These are phyloP conservation scores for Amphilophus citrinellus DNA, from an alignment of 2,113 vertebrate genomes.

Conservation along the genomic window DNA sequence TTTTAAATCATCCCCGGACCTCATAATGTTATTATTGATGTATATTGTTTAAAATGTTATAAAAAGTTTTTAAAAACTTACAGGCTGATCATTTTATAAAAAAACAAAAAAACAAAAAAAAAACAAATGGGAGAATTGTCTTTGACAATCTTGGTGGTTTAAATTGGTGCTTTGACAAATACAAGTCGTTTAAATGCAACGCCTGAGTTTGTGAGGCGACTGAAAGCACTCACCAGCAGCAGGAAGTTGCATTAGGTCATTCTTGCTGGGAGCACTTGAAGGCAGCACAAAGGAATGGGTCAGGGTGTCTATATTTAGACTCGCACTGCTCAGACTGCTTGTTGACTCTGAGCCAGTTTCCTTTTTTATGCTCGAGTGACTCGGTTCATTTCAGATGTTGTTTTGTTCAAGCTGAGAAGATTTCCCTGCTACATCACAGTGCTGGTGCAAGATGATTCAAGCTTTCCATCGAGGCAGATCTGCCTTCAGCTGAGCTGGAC, in stretches of 20 bases:
- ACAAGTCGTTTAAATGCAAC: neutral
- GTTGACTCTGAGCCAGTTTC: conserved; percentile 13
- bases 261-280: conserved; percentile 48
- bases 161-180: neutral
- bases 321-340: neutral
- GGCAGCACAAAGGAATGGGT: conserved; percentile 31
- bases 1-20: no score
- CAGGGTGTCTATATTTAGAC: conserved; percentile 60
- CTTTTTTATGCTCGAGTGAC: neutral
- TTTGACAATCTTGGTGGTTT: neutral
- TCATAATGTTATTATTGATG: no score
- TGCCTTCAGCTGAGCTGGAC: neutral
- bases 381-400: conserved; percentile 1
- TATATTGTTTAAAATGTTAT: no score
- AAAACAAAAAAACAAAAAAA: no score
- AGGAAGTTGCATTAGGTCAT: conserved; percentile 24
- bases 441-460: conserved; percentile 12
- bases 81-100: no score
- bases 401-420: conserved; percentile 9
- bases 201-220: neutral
- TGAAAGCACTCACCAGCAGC: neutral
- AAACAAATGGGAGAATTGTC: no score
- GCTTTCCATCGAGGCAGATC: conserved; percentile 16
- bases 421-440: neutral
- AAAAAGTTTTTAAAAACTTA: no score